phyloP scores from a whole-genome alignment of 2,888 invertebrate species.

The Agrotis clavis region DNA sequence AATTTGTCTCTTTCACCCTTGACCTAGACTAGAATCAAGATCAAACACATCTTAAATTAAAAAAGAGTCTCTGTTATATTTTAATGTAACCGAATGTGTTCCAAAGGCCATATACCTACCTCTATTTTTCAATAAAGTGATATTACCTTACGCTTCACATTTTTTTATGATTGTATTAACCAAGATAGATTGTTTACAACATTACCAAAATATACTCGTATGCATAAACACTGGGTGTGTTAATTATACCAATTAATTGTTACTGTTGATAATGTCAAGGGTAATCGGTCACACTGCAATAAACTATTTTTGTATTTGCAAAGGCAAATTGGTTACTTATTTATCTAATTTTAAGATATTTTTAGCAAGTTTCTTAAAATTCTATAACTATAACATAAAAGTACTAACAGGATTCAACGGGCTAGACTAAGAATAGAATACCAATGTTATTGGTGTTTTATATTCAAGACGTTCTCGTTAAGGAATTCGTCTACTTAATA shows the following conservation, averaged over 20 bases:
- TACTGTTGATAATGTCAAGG: slow-evolving; percentile 50
- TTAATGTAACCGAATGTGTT: slow-evolving; percentile 1
- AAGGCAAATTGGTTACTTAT: slow-evolving; percentile 27
- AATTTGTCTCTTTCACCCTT: no score
- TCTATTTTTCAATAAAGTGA: background rate
- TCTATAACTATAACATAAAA: background rate
- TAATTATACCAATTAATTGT: slow-evolving; percentile 50
- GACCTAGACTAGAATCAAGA: no score
- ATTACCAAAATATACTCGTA: slow-evolving; percentile 39
- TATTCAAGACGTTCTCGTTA: slow-evolving; percentile 1
- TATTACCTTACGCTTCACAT: slow-evolving; percentile 16
- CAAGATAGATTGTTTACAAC: slow-evolving; percentile 40
- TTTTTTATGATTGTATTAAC: slow-evolving; percentile 41
- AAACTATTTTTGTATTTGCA: slow-evolving; percentile 16
- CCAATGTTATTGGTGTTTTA: background rate
- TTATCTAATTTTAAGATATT: background rate
- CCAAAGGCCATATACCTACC: background rate
- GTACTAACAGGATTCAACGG: background rate
- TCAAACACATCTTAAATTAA: no score
- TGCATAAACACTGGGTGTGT: slow-evolving; percentile 41
- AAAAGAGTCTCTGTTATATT: no score
- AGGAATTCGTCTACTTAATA: slow-evolving; percentile 10
- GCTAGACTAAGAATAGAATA: background rate
- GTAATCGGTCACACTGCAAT: slow-evolving; percentile 43
- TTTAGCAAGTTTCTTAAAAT: background rate